Evolutionary conservation across 2,888 invertebrate genomes (phyloP), one percentile per base, ranked within the genome.

Genomic region (Drosophila atripex): DNA sequence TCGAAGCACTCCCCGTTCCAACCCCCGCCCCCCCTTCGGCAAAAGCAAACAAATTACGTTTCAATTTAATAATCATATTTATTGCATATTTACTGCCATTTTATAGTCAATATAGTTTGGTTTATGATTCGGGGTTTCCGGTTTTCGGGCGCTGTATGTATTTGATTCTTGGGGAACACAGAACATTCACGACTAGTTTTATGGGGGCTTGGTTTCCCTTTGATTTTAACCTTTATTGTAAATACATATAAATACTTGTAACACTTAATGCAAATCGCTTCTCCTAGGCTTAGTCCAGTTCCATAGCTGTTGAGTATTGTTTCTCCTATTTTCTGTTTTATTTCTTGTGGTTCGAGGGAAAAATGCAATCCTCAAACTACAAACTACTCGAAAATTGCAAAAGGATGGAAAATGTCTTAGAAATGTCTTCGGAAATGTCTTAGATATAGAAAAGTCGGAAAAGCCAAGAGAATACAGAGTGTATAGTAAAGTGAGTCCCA

Each of bases 51-150:
- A 65, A 77, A 86, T 65, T 78, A 52, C 46, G 56, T 39, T 60
- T 84, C 68, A 64, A 64, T 64, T 80, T 58, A 74, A 82, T 82
- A 68, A 39, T 78, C 39, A 60, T 68, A 68, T 80, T 78, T 64
- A 82, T 66, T 80, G 71, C 76, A 78, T 65, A 77, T 75, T 60
- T 68, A 76, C 61, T 65, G 77, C 61, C 52, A 52, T 72, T 72
- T 72, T 64, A 51, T 72, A 57, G 69, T 56, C 68, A 43, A 55
- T 65, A 58, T 52, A 46, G 53, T 45, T 52, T 54, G 58, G n/a
- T 16, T 61, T 47, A 49, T 23, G 43, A 30, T 32, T 39, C 7
- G 8, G 28, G 8, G 2, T 28, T 28, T 28, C 9, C 9, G 28
- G 2, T 9, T 28, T 28, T 28, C 9, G 28, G n/a, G 12, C 47